A percentile compares a stretch with the other conserved stretches of the same genome.
These are phyloP conservation scores for Hemibagrus wyckioides DNA, from an alignment of 2,113 vertebrate genomes.

Conservation along the genomic window DNA sequence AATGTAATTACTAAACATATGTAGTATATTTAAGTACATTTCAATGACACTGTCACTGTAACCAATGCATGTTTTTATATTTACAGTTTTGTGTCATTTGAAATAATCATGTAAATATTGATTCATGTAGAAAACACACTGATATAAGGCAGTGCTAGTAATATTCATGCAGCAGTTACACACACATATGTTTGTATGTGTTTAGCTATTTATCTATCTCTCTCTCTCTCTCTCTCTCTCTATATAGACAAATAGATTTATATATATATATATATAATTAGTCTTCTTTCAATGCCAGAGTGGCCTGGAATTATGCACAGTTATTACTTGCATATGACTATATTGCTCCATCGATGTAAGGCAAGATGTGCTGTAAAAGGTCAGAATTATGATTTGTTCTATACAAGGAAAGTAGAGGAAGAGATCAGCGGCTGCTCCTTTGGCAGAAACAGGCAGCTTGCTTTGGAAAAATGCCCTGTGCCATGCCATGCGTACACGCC, in stretches of 20 bases:
- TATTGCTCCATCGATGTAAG: constrained; percentile 37
- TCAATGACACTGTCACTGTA: constrained; percentile 60
- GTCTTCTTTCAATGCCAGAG: constrained; percentile 52
- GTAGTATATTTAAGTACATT: constrained; percentile 16
- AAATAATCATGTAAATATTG: neutral
- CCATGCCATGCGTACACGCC: constrained; percentile 19
- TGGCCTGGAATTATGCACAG: constrained; percentile 36
- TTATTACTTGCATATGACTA: constrained; percentile 39
- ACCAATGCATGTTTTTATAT: constrained; percentile 62
- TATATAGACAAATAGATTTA: too few relatives aligned
- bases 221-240: too few relatives aligned
- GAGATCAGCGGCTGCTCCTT: constrained; percentile 1
- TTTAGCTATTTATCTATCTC: too few relatives aligned
- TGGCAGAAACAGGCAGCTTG: constrained; percentile 39
- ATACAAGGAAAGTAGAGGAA: constrained; percentile 3
- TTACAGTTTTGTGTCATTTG: constrained; percentile 54
- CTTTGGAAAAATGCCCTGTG: constrained; percentile 44
- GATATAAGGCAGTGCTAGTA: constrained; percentile 47
- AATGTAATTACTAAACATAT: constrained; percentile 64
- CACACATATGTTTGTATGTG: too few relatives aligned
- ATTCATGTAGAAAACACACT: neutral
- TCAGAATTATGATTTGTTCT: constrained; percentile 42
- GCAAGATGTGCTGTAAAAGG: constrained; percentile 49
- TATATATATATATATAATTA: constrained; percentile 35
- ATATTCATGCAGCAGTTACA: too few relatives aligned